Percentiles rank a stretch among this genome's conserved stretches.
Evolutionary conservation across 1,140 invertebrate species (phyloP).

Genomic region (Pseudomyrmex dendroicus): DNA sequence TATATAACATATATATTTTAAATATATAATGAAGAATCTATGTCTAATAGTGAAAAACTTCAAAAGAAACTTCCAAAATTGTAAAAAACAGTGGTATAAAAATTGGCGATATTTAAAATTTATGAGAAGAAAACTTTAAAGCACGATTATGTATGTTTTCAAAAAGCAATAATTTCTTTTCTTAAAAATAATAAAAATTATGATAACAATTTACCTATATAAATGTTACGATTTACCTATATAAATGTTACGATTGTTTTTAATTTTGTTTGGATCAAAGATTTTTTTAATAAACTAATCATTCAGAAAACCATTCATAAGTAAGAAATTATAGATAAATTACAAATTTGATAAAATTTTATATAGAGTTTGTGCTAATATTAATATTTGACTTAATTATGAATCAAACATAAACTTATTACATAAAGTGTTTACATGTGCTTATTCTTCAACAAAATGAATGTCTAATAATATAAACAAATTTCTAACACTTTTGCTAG

Average conservation of each 20-base stretch:
- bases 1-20: background rate
- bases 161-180: too few species aligned
- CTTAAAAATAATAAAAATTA: too few species aligned
- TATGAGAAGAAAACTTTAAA: too few species aligned
- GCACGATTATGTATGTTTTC: too few species aligned
- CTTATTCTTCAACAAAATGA: background rate
- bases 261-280: too few species aligned
- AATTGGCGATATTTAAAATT: too few species aligned
- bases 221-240: too few species aligned
- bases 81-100: background rate
- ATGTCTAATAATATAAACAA: background rate
- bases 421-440: background rate
- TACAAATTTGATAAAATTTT: background rate
- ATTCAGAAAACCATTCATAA: too few species aligned
- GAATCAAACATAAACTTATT: background rate
- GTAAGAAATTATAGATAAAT: background rate
- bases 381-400: constrained; percentile 5
- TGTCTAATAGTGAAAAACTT: background rate
- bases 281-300: too few species aligned
- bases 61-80: background rate
- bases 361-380: background rate
- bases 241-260: too few species aligned
- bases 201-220: too few species aligned
- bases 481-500: background rate
- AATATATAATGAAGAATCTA: background rate